Evolutionary conservation across 2,113 vertebrate genomes (phyloP), one percentile per base, ranked within the genome.

Genomic region (Perca schrenkii): DNA sequence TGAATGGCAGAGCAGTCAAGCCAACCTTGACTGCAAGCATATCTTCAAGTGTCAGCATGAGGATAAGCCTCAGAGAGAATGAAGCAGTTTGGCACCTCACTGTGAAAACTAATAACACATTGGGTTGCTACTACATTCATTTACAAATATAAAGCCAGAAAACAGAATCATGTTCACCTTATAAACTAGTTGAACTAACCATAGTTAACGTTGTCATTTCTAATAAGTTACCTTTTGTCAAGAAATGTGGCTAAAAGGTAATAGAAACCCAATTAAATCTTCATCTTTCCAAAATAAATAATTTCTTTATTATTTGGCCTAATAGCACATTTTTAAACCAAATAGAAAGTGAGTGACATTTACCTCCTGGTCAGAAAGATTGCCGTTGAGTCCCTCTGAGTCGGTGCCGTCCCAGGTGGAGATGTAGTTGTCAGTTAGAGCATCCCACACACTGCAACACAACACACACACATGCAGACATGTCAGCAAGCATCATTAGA

Each of bases 371-470:
- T 97, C 96, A 28, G 96, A 97, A 57, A 96, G 82, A 86, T 98
- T 98, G 57, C 96, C 97, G 75, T 98, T 97, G 85, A 97, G 93
- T 65, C 94, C 95, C 83, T 98, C 96, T 15, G 96, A 88, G 81
- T 95, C 94, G 3, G 94, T 90, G 58, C 94, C 92, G 88, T 97
- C 96, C 97, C 97, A 97, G 87, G 95, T 96, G 88, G 97, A 95
- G 54, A 95, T 95, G 93, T 97, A 98, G 95, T 97, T 98, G 94
- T 98, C 97, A n/a, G 97, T 98, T 86, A 98, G 93, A 79, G 97
- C 97, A 73, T 97, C 97, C 97, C 97, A 98, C 85, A 98, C 97
- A 90, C 97, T 98, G 94, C 15, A 92, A 88, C 63, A 58, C 17
- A 77, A 71, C 80, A 88, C 28, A 80, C 8, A 89, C 52, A 80